Percentiles rank a stretch among this genome's conserved stretches.
Conservation (phyloP, 2,888 invertebrate genomes). For the Tiphia femorata region DNA sequence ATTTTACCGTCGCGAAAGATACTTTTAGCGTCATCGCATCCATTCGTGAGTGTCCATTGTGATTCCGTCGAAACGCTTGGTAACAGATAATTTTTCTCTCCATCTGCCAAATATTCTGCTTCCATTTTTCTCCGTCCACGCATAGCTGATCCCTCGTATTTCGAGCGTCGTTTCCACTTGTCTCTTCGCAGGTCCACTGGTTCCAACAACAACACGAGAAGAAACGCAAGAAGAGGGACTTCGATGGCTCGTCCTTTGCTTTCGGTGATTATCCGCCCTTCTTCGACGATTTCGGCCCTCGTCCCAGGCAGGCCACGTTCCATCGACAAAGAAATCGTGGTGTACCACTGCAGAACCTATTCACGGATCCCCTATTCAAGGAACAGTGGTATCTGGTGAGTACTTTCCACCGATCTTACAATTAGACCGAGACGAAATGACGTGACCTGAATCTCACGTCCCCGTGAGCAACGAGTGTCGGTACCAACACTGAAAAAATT, state of each 20-base stretch:
- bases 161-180: too few relatives aligned
- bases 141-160: too few relatives aligned
- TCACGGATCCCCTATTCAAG: constrained; percentile 92
- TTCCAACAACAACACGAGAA: constrained; percentile 95
- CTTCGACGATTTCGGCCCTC: constrained; percentile 64
- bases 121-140: neutral
- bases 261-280: constrained; percentile 61
- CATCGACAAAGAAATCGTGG: constrained; percentile 64
- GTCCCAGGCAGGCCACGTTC: constrained; percentile 67
- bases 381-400: constrained; percentile 99
- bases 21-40: too few relatives aligned
- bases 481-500: too few relatives aligned
- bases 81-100: too few relatives aligned
- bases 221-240: constrained; percentile 90
- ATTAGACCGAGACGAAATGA: constrained; percentile 31
- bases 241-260: constrained; percentile 71
- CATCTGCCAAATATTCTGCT: too few relatives aligned
- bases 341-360: constrained; percentile 72
- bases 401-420: constrained; percentile 54
- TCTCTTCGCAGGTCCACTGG: constrained; percentile 83
- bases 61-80: too few relatives aligned
- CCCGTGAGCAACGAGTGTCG: constrained; percentile 9
- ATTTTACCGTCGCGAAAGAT: too few relatives aligned
- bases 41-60: too few relatives aligned
- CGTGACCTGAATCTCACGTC: constrained; percentile 38